Base-by-base conservation (phyloP, 2,888 invertebrate genomes). In the Muscina levida region DNA sequence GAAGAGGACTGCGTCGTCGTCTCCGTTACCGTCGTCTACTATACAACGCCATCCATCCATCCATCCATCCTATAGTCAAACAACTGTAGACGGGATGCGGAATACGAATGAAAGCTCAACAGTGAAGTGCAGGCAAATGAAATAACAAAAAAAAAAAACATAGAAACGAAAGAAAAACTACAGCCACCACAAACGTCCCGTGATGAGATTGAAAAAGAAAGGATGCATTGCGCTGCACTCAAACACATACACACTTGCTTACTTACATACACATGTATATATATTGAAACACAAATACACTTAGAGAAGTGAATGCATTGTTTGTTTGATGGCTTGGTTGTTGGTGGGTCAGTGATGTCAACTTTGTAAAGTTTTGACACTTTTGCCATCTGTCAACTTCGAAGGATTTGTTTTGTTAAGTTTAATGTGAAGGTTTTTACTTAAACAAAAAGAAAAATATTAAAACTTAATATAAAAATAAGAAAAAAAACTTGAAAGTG, bases 321-420 rank as follows among this genome's bases (percentile, higher is more conserved):
- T 53, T 53, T 53, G 53, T 53, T 53, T 53, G 53, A 53, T 22
- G n/a, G n/a, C n/a, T n/a, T n/a, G n/a, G n/a, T n/a, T n/a, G n/a
- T 22, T 19, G 51, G 6, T 24, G 22, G 51, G 22, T 24, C 53
- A 24, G 53, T 53, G 53, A 10, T 53, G 53, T 13, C 53, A 24
- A 53, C 13, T 31, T 3, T 8, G 8, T 31, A 5, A 31, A 31
- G 31, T 31, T 31, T 31, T 31, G 4, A 3, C 31, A 5, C 8
- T 31, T 31, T 31, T n/a, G n/a, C n/a, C n/a, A n/a, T n/a, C n/a
- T n/a, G n/a, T n/a, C n/a, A n/a, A n/a, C n/a, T n/a, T n/a, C n/a
- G n/a, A n/a, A n/a, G n/a, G n/a, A n/a, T n/a, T n/a, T n/a, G n/a
- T n/a, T n/a, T n/a, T n/a, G n/a, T n/a, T n/a, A n/a, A n/a, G n/a